Percentiles rank a stretch among this genome's conserved stretches.
These are phyloP conservation scores for Pantherophis alleghaniensis DNA, from an alignment of 2,797 vertebrate genomes.

Conservation along the genomic window DNA sequence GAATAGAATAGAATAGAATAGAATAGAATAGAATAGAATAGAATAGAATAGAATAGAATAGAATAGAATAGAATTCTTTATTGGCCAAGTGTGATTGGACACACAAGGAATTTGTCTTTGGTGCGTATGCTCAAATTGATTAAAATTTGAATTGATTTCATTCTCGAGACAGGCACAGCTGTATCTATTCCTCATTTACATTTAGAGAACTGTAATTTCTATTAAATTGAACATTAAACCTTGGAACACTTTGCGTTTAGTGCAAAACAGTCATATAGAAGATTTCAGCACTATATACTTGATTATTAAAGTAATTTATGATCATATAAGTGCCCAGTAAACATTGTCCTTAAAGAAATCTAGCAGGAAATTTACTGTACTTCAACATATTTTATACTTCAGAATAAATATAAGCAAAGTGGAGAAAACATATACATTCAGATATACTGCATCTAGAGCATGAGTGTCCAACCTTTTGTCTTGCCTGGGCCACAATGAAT, in stretches of 20 bases:
- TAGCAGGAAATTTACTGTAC: background rate
- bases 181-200: background rate
- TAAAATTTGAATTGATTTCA: background rate
- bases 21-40: no score
- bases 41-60: no score
- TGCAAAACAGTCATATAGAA: background rate
- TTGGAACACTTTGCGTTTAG: background rate
- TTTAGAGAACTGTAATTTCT: background rate
- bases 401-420: background rate
- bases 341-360: background rate
- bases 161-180: background rate
- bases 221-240: background rate
- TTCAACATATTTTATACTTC: background rate
- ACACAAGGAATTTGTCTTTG: no score
- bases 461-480: background rate
- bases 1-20: no score
- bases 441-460: background rate
- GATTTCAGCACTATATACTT: background rate
- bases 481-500: background rate
- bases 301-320: background rate
- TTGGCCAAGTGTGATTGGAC: no score
- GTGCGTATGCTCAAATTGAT: background rate
- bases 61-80: no score
- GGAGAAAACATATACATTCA: background rate
- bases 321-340: background rate